Evolutionary conservation across 2,797 vertebrate species (phyloP).

Genomic region (Acanthurus leucopareius): DNA sequence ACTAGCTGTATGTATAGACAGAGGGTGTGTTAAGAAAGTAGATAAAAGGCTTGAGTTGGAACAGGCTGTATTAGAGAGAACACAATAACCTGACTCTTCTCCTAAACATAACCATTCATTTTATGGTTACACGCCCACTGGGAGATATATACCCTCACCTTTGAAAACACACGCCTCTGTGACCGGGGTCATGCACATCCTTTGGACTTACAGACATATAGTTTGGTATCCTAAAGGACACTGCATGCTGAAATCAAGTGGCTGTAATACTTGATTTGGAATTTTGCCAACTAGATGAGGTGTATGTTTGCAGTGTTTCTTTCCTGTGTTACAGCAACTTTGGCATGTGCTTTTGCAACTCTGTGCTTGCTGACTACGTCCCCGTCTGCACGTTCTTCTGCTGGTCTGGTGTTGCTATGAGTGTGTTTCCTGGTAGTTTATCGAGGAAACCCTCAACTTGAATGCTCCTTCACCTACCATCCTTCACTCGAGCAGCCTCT

Average conservation of each 20-base stretch:
- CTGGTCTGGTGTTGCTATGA: not conserved
- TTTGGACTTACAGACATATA: not conserved
- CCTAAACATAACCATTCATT: not conserved
- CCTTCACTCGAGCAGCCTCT: not conserved
- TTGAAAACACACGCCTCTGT: not conserved
- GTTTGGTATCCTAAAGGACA: not conserved
- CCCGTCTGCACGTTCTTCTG: constrained; percentile 28
- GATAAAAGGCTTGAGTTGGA: not conserved
- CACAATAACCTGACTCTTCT: constrained; percentile 2
- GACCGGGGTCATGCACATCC: not conserved
- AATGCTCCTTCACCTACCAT: not conserved
- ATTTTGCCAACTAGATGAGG: not conserved
- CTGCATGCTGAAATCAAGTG: not conserved
- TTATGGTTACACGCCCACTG: not conserved
- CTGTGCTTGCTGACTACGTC: not conserved
- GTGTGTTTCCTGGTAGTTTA: not conserved
- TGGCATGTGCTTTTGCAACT: constrained; percentile 42
- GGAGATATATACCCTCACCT: not conserved
- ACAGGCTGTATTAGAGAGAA: not conserved
- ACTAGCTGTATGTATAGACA: not conserved
- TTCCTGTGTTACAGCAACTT: constrained; percentile 14
- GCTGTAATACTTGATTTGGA: not conserved
- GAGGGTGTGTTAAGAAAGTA: not conserved
- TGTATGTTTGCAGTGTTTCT: not conserved
- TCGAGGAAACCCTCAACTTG: not conserved